These are phyloP conservation scores for Acanthis flammea DNA, from an alignment of 2,797 vertebrate genomes.

Conservation along the genomic window DNA sequence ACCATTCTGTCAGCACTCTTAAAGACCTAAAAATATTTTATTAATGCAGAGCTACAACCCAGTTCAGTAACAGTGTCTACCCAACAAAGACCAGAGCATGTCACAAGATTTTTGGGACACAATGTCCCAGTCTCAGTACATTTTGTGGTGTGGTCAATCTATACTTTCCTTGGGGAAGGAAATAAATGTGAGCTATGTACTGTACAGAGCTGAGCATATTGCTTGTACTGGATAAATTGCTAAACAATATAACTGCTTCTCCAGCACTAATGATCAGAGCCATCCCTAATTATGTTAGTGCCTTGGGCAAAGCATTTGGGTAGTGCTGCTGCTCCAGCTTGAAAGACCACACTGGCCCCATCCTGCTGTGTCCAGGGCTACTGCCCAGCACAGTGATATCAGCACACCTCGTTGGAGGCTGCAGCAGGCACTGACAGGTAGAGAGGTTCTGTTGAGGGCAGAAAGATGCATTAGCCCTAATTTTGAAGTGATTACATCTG, in stretches of 20 bases:
- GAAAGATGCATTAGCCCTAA: neutral
- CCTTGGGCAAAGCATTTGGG: constrained; percentile 27
- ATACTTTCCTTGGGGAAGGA: constrained; percentile 34
- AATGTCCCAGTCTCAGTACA: neutral
- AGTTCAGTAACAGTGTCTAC: neutral
- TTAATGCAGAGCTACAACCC: neutral
- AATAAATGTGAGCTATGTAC: constrained; percentile 16
- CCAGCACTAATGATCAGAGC: constrained; percentile 34
- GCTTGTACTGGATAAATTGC: constrained; percentile 41
- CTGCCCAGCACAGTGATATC: accelerated
- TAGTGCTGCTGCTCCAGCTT: neutral
- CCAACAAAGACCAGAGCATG: neutral
- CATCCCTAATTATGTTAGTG: constrained; percentile 1
- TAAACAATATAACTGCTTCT: constrained; percentile 53
- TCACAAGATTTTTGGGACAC: neutral
- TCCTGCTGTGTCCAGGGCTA: neutral
- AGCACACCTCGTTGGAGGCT: accelerated
- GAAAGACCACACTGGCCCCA: neutral
- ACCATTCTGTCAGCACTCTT: constrained; percentile 4
- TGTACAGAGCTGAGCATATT: constrained; percentile 22
- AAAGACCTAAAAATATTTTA: constrained; percentile 10
- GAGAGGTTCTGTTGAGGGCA: neutral
- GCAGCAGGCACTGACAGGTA: neutral
- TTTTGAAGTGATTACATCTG: constrained; percentile 10
- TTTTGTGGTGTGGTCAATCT: constrained; percentile 29